Evolutionary conservation across 2,113 vertebrate genomes (phyloP), one percentile per base, ranked within the genome.

Genomic region (Lepisosteus oculatus): DNA sequence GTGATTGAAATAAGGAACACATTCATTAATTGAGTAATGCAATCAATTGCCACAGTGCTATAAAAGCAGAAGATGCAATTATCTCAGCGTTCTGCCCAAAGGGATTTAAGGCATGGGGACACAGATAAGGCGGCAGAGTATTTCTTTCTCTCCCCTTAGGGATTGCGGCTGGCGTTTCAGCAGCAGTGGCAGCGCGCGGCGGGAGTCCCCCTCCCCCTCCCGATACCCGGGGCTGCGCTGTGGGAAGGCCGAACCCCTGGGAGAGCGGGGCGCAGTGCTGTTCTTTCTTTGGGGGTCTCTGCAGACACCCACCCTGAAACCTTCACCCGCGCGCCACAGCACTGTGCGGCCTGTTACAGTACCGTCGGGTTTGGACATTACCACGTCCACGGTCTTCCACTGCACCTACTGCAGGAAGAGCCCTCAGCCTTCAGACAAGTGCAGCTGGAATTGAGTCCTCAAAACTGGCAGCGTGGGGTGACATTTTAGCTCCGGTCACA

Each of bases 51-150:
- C 67, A 72, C 63, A 61, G 72, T 65, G 74, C 55, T 68, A 59
- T 72, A 65, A 72, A 70, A 63, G 62, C 13, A 61, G 66, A 68
- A 44, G 73, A 72, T 64, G 69, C 43, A 79, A 74, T 80, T 80
- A 78, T 78, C 70, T 75, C 73, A 62, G 76, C 81, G 76, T 79
- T 77, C 72, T 78, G 75, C 72, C 74, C 73, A 76, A 81, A 68
- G 70, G 70, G 74, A 78, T 79, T 79, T 81, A 79, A 81, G 11
- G 68, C 70, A 79, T 73, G 56, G 72, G 63, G 62, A 81, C 73
- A 71, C 72, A 75, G 74, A 78, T 74, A 75, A 74, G 74, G 62
- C 70, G 74, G 77, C 55, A 72, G 75, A 69, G 59, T 74, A 45
- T 55, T 55, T 45, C 44, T 42, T 66, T 63, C 67, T 71, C 14